A percentile compares a stretch with the other conserved stretches of the same genome.
Conservation (phyloP, 2,888 invertebrate species). For the Crossocerus cetratus region DNA sequence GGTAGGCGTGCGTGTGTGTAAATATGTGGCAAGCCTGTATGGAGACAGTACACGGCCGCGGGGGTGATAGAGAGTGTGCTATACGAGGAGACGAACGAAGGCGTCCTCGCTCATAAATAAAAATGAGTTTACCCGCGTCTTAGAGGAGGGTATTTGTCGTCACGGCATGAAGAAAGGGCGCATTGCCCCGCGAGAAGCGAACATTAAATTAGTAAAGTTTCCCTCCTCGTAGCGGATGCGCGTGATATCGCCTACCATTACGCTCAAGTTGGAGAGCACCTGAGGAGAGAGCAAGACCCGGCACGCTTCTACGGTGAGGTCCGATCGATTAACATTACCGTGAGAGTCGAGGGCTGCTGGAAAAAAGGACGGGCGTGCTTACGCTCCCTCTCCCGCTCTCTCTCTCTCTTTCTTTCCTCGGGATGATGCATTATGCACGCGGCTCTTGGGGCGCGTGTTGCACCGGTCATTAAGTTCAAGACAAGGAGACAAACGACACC, state of each 20-base stretch:
- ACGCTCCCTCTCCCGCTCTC: too few relatives aligned
- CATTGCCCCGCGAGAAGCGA: slow-evolving; percentile 21
- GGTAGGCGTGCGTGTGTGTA: not conserved
- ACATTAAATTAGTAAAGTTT: slow-evolving; percentile 25
- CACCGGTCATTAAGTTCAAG: slow-evolving; percentile 17
- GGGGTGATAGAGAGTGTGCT: too few relatives aligned
- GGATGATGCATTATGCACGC: not conserved
- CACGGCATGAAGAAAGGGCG: slow-evolving; percentile 26
- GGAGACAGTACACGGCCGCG: too few relatives aligned
- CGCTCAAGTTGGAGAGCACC: not conserved
- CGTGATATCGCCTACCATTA: not conserved
- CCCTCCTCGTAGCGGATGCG: not conserved
- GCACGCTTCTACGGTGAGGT: not conserved
- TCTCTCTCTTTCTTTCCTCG: too few relatives aligned
- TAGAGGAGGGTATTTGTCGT: slow-evolving; percentile 43
- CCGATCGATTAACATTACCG: not conserved
- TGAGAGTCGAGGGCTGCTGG: not conserved
- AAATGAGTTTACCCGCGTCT: slow-evolving; percentile 44
- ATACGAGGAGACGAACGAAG: slow-evolving; percentile 11
- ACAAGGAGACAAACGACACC: slow-evolving; percentile 27
- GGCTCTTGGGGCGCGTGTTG: not conserved
- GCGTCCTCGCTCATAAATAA: slow-evolving; percentile 52
- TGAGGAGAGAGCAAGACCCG: not conserved
- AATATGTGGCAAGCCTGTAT: too few relatives aligned
- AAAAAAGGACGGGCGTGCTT: not conserved